Percentiles rank a stretch among this genome's conserved stretches.
phyloP scores from a whole-genome alignment of 2,797 vertebrate genomes.

The Kryptopterus vitreolus region DNA sequence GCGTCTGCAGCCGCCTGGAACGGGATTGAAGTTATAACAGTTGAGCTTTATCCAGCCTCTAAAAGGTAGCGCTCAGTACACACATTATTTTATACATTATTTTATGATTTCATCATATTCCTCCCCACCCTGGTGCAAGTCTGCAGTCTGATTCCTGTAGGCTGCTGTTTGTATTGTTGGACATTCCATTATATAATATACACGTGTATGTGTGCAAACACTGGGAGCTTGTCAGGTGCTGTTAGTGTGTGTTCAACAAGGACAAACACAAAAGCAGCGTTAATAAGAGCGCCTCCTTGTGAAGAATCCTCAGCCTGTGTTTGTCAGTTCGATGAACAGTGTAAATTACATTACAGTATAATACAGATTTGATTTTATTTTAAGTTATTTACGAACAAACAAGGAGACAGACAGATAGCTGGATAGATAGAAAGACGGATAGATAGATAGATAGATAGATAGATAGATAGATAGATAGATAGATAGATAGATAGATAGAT shows the following conservation, averaged over 20 bases:
- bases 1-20: conserved; percentile 94
- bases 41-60: conserved; percentile 91
- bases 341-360: background rate
- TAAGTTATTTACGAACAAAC: too few species aligned
- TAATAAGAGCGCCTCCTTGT: background rate
- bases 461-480: too few species aligned
- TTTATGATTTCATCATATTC: background rate
- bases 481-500: too few species aligned
- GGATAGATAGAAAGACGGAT: too few species aligned
- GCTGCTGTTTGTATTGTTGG: background rate
- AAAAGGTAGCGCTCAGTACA: conserved; percentile 81
- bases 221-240: background rate
- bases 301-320: background rate
- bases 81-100: background rate
- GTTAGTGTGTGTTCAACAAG: background rate
- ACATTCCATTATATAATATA: background rate
- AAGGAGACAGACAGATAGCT: too few species aligned
- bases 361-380: too few species aligned
- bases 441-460: too few species aligned
- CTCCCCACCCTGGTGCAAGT: background rate
- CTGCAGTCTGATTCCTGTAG: background rate
- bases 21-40: conserved; percentile 90
- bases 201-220: background rate
- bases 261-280: background rate
- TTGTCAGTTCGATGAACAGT: background rate